These are phyloP conservation scores for Leptosomus discolor DNA, from an alignment of 2,113 vertebrate species.

Conservation along the genomic window DNA sequence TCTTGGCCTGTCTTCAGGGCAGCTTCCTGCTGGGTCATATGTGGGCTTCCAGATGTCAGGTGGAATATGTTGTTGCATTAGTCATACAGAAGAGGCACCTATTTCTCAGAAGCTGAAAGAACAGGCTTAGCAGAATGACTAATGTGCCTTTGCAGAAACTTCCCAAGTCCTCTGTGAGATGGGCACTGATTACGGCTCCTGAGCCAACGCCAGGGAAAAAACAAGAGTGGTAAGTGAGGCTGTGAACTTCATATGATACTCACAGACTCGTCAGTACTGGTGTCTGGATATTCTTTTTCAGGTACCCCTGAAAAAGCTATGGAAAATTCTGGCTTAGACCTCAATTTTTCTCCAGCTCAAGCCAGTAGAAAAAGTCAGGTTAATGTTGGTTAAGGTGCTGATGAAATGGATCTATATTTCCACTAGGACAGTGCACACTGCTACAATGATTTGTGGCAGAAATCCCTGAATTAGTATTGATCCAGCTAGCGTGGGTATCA, in stretches of 20 bases:
- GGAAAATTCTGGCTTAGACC: background rate
- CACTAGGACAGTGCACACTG: background rate
- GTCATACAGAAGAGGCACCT: background rate
- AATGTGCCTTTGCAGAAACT: background rate
- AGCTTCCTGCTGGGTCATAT: background rate
- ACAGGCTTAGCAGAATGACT: background rate
- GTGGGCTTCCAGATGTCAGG: background rate
- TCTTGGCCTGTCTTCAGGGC: background rate
- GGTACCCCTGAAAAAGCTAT: background rate
- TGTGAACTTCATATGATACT: background rate
- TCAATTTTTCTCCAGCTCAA: background rate
- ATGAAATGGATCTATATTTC: background rate
- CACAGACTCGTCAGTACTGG: background rate
- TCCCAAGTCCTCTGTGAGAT: background rate
- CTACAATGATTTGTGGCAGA: background rate
- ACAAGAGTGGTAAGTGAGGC: background rate
- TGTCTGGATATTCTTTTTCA: background rate
- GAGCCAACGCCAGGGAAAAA: background rate
- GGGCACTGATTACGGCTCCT: background rate
- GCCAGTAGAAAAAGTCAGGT: background rate
- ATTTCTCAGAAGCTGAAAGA: background rate
- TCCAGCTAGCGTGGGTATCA: background rate
- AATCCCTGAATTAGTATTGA: background rate
- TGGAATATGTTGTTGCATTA: background rate
- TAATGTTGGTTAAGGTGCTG: background rate